These are phyloP conservation scores for Acropora yongei DNA, from an alignment of 64 coral and sea anemone genomes.

Conservation along the genomic window DNA sequence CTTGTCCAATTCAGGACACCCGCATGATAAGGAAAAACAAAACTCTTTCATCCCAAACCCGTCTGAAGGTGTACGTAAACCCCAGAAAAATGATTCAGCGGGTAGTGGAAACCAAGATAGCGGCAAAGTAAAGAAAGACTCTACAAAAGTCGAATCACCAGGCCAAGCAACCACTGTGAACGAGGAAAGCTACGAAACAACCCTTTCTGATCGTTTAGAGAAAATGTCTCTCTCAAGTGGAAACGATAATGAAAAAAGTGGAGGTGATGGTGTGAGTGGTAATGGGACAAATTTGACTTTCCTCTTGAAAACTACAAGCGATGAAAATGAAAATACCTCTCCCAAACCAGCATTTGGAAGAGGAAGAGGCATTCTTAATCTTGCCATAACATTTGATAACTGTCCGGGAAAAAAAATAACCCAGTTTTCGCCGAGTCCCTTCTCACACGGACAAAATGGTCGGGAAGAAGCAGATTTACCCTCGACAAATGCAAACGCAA, in stretches of 20 bases:
- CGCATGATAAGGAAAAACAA: neutral
- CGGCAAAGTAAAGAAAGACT: no score
- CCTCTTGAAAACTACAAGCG: neutral
- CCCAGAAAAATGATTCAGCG: neutral
- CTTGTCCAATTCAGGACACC: neutral
- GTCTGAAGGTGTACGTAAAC: accelerated
- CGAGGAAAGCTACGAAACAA: neutral
- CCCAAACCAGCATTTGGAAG: neutral
- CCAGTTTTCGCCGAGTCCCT: no score
- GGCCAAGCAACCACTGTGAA: no score
- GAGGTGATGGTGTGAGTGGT: neutral
- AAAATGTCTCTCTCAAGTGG: neutral
- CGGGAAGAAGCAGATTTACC: neutral
- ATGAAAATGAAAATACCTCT: neutral
- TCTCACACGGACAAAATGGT: no score
- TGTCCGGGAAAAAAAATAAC: neutral
- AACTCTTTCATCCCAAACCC: neutral
- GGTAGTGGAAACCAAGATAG: no score
- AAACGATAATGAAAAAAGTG: neutral
- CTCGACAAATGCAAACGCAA: neutral
- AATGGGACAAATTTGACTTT: neutral
- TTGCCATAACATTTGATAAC: no score
- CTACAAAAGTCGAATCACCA: neutral
- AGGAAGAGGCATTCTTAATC: neutral
- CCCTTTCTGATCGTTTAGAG: neutral